A percentile compares a stretch with the other conserved stretches of the same genome.
These are phyloP conservation scores for Cacatua alba DNA, from an alignment of 2,113 vertebrate species.

Conservation along the genomic window DNA sequence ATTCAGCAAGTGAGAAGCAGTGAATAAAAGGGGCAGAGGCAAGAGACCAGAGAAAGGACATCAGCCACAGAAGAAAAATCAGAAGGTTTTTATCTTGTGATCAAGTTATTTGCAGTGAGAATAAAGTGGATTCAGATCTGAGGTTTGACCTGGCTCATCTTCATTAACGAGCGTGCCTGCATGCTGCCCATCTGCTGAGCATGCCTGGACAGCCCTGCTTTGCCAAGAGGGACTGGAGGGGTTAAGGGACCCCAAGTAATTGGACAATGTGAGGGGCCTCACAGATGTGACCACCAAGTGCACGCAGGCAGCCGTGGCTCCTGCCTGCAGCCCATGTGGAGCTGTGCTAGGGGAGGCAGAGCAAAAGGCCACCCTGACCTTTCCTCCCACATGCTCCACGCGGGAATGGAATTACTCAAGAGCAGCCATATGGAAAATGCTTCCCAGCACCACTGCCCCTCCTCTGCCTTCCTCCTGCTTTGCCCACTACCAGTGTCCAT, in stretches of 20 bases:
- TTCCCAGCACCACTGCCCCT: background rate
- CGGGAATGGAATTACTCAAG: background rate
- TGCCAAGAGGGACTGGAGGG: background rate
- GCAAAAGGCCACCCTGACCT: conserved; percentile 22
- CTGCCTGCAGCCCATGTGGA: background rate
- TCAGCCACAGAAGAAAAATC: conserved; percentile 27
- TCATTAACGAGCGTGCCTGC: background rate
- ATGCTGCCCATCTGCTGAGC: conserved; percentile 28
- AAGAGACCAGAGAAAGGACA: conserved; percentile 32
- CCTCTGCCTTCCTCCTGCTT: conserved; percentile 14
- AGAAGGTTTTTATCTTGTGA: background rate
- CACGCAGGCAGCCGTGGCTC: background rate
- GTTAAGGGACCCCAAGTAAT: background rate
- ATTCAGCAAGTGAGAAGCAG: conserved; percentile 12
- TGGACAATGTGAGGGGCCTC: background rate
- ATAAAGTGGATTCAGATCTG: conserved; percentile 29
- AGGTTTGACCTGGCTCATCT: conserved; percentile 4
- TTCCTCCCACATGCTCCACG: background rate
- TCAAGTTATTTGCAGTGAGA: conserved; percentile 39
- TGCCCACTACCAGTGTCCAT: background rate
- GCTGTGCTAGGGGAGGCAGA: background rate
- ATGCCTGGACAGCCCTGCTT: conserved; percentile 6
- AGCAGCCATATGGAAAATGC: background rate
- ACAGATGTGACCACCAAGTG: conserved; percentile 27
- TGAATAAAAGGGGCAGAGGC: conserved; percentile 18